phyloP scores from a whole-genome alignment of 2,113 vertebrate species.

The Thamnophis sirtalis region DNA sequence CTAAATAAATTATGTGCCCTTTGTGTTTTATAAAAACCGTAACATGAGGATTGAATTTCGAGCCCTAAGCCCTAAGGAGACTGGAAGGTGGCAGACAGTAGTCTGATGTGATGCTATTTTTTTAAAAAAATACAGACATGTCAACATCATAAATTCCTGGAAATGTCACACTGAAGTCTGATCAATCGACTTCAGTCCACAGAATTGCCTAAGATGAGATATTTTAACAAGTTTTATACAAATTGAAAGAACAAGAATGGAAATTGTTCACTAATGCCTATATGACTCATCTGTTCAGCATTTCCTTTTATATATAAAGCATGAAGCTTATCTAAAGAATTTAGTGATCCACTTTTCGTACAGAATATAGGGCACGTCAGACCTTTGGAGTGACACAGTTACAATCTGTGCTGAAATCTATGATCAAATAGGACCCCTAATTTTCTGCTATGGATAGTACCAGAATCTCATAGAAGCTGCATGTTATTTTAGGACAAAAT shows the following conservation, averaged over 20 bases:
- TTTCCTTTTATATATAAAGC: not conserved
- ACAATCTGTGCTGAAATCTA: not conserved
- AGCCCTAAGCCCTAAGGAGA: not conserved
- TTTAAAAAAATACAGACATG: not conserved
- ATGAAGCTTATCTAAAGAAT: not conserved
- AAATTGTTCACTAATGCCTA: not conserved
- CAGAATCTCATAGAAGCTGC: slow-evolving; percentile 13
- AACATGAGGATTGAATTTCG: not conserved
- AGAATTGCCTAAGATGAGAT: not conserved
- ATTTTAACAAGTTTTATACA: not conserved
- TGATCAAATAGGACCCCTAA: not conserved
- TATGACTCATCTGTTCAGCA: not conserved
- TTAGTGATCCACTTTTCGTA: not conserved
- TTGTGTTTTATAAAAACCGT: not conserved
- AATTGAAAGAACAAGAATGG: not conserved
- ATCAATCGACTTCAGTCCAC: not conserved
- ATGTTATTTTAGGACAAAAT: slow-evolving; percentile 24
- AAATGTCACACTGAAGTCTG: not conserved
- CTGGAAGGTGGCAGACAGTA: not conserved
- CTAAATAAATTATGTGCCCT: not conserved
- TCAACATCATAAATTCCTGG: not conserved
- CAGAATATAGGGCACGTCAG: not conserved
- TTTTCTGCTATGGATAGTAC: slow-evolving; percentile 16
- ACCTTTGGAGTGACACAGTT: not conserved
- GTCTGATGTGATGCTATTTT: not conserved